A percentile compares a stretch with the other conserved stretches of the same genome.
Conservation (phyloP, 2,888 invertebrate species). For the Agriopis marginaria region DNA sequence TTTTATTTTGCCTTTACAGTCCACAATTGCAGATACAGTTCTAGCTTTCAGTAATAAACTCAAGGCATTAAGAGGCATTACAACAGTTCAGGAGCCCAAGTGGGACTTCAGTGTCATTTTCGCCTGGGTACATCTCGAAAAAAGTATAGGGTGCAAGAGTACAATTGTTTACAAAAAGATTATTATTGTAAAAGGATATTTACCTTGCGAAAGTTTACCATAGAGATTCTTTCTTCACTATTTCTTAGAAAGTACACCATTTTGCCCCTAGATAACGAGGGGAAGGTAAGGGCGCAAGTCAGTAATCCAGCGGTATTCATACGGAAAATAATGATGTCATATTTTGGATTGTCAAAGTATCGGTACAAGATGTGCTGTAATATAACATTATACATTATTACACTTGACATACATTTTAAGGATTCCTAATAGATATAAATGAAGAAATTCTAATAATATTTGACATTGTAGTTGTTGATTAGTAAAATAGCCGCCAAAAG, state of each 20-base stretch:
- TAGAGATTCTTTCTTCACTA: constrained; percentile 86
- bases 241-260: constrained; percentile 92
- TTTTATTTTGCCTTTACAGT: too few relatives aligned
- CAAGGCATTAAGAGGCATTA: too few relatives aligned
- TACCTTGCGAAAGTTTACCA: constrained; percentile 82
- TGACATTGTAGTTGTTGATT: too few relatives aligned
- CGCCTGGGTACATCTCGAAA: too few relatives aligned
- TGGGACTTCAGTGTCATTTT: too few relatives aligned
- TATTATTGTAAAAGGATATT: constrained; percentile 3
- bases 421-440: too few relatives aligned
- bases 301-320: constrained; percentile 88
- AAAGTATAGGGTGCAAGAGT: too few relatives aligned
- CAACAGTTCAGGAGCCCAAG: too few relatives aligned
- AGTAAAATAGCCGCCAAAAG: too few relatives aligned
- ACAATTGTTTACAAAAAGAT: background rate
- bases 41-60: too few relatives aligned
- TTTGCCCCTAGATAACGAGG: constrained; percentile 87
- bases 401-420: background rate
- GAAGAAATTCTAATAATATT: too few relatives aligned
- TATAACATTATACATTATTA: constrained; percentile 19
- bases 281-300: constrained; percentile 88
- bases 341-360: constrained; percentile 72
- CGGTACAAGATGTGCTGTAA: constrained; percentile 74
- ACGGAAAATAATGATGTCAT: constrained; percentile 86
- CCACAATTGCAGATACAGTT: too few relatives aligned